Base-by-base conservation (phyloP, 1,140 invertebrate species). In the Agrilus planipennis region DNA sequence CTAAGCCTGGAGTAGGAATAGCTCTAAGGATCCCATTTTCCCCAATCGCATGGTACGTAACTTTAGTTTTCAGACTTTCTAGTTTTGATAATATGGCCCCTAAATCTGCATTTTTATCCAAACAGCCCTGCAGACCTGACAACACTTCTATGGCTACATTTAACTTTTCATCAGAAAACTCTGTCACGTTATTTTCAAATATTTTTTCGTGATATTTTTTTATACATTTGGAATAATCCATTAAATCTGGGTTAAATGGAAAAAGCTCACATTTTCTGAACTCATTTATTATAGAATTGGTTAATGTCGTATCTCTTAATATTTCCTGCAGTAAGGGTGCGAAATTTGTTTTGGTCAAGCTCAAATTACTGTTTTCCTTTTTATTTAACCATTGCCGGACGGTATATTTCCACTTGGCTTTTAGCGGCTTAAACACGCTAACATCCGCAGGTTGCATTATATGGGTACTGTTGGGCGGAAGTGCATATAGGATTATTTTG, bases 401-500 rank as follows among this genome's bases (percentile, higher is more conserved):
- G 19, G 28, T 15, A 3, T 28, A 31, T 20, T 22, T 36, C 39
- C 29, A 41, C 3, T 34, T 16, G 7, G 17, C 12, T 23, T 41
- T 34, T 10, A 41, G 21, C 11, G 29, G 39, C 16, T 41, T 41
- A 19, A 41, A 41, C 9, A 39, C 25, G 15, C 37, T 28, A 11
- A 28, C 37, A 29, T 41, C 29, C 4, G 39, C 30, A 3, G 39
- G 28, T 16, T 41, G 39, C 28, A 41, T 3, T 4, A 41, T 12
- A 41, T 41, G 39, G 2, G 39, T 34, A 9, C 28, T 21, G 19
- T 41, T 41, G 3, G 17, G 31, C 6, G 44, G 31, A 28, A 45
- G 39, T 3, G 27, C 21, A 11, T 43, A 43, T 14, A 45, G 16
- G 10, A 36, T 21, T 25, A 45, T 45, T 14, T 21, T 29, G 22